Percentiles rank a stretch among this genome's conserved stretches.
Evolutionary conservation across 2,888 invertebrate genomes (phyloP).

Genomic region (Meteorus cinctellus): DNA sequence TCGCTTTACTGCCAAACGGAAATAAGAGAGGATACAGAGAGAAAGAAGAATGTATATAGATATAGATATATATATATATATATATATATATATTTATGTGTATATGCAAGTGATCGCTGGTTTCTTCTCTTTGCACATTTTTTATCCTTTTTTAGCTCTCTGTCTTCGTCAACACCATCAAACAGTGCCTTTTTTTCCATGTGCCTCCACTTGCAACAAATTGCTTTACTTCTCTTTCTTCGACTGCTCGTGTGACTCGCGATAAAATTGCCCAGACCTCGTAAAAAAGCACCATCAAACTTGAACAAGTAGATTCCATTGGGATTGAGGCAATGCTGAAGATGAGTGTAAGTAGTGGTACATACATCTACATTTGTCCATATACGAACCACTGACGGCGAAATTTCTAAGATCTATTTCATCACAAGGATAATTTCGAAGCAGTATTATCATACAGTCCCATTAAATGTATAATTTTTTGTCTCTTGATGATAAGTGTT

Average conservation of each 20-base stretch:
- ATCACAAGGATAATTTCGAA: background rate
- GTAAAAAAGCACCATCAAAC: conserved; percentile 13
- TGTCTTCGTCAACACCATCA: background rate
- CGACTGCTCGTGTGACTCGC: conserved; percentile 17
- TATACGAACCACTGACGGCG: background rate
- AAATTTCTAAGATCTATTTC: conserved; percentile 33
- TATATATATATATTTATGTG: too few species aligned
- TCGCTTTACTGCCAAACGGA: conserved; percentile 55
- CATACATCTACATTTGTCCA: background rate
- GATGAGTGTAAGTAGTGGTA: conserved; percentile 12
- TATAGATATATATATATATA: too few species aligned
- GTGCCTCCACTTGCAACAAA: conserved; percentile 23
- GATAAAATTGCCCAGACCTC: conserved; percentile 29
- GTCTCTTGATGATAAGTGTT: conserved; percentile 46
- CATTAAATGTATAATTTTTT: conserved; percentile 69
- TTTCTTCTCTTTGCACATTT: conserved; percentile 14
- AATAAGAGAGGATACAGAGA: conserved; percentile 34
- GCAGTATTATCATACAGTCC: conserved; percentile 41
- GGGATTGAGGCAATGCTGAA: background rate
- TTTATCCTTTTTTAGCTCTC: conserved; percentile 18
- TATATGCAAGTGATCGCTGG: background rate
- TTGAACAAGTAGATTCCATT: conserved; percentile 1
- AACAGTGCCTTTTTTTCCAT: conserved; percentile 12
- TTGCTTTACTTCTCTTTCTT: conserved; percentile 15
- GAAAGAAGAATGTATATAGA: background rate